Conservation (phyloP, 2,113 vertebrate genomes). For the Galbula dea region DNA sequence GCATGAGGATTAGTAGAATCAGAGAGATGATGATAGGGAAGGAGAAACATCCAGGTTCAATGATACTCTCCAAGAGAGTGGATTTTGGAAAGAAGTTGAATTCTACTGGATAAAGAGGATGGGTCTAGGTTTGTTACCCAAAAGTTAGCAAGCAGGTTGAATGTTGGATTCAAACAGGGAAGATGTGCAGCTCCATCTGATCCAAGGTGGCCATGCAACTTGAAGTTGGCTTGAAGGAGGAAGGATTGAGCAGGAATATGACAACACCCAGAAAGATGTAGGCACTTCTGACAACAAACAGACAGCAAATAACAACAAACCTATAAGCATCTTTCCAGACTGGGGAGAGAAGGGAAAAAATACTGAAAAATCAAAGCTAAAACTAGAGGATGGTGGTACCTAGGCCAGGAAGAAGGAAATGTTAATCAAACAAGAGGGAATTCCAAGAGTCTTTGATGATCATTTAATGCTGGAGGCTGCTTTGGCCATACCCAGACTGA, state of each 20-base stretch:
- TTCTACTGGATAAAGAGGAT: neutral
- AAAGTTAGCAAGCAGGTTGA: neutral
- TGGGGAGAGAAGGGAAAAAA: neutral
- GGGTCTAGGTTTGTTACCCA: neutral
- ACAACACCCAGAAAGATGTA: neutral
- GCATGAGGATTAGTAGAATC: neutral
- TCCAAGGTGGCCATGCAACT: neutral
- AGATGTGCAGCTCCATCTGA: neutral
- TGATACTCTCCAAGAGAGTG: neutral
- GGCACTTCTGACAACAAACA: neutral
- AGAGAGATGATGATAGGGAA: neutral
- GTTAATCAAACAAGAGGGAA: neutral
- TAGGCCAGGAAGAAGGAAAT: neutral
- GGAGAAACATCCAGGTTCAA: neutral
- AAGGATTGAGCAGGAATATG: neutral
- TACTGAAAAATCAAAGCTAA: neutral
- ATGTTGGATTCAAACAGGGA: neutral
- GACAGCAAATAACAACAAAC: neutral
- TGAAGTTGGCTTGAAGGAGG: neutral
- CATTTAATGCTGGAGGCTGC: neutral
- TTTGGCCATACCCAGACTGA: neutral
- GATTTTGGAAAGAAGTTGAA: neutral
- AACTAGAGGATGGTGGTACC: neutral
- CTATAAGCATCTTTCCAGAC: neutral
- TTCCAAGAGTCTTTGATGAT: neutral